A percentile compares a stretch with the other conserved stretches of the same genome.
Conservation (phyloP, 2,113 vertebrate species). For the Vidua chalybeata region DNA sequence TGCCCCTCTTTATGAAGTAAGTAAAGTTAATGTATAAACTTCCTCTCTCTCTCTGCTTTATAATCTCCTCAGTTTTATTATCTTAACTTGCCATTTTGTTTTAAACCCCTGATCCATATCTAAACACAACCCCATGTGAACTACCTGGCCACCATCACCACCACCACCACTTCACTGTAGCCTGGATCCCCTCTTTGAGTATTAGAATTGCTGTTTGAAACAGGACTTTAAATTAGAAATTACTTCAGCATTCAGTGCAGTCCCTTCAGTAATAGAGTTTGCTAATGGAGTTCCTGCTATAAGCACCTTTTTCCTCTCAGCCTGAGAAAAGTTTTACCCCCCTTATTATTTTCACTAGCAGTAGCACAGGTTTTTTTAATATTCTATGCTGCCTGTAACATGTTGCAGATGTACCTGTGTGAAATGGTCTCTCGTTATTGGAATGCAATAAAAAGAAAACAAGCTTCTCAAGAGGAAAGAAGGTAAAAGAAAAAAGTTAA, state of each 20-base stretch:
- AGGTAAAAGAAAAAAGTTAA: constrained; percentile 20
- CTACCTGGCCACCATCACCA: not conserved
- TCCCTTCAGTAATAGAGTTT: not conserved
- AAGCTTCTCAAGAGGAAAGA: constrained; percentile 40
- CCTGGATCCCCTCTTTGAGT: not conserved
- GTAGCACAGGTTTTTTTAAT: constrained; percentile 69
- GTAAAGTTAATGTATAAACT: constrained; percentile 30
- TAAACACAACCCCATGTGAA: constrained; percentile 39
- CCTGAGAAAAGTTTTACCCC: constrained; percentile 27
- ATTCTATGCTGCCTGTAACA: constrained; percentile 55
- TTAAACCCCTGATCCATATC: constrained; percentile 12
- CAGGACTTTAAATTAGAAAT: not conserved
- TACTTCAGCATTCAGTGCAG: not conserved
- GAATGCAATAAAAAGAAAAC: constrained; percentile 66
- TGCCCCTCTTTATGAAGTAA: not conserved
- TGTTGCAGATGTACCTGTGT: constrained; percentile 62
- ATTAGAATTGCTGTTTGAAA: not conserved
- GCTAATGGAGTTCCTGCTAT: not conserved
- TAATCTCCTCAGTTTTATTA: not conserved
- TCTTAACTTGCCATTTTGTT: not conserved
- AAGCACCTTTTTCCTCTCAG: constrained; percentile 6
- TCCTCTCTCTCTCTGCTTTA: constrained; percentile 14
- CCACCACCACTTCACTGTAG: not conserved
- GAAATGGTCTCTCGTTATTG: constrained; percentile 49
- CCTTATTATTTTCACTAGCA: constrained; percentile 51